Conservation (phyloP, 2,888 invertebrate genomes). For the Eucera pruinosa region DNA sequence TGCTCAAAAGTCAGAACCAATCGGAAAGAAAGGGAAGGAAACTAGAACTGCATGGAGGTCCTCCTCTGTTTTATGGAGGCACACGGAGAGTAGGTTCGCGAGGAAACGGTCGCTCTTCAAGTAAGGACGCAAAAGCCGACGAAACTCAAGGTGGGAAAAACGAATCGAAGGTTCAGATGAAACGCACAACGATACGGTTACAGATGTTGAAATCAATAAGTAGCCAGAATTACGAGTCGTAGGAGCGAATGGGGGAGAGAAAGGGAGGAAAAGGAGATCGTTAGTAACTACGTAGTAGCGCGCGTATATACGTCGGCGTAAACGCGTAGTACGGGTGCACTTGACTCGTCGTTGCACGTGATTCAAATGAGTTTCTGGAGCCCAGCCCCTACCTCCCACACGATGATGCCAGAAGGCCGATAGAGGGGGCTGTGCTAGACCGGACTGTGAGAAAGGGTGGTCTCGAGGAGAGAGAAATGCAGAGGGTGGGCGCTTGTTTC, state of each 20-base stretch:
- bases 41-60: neutral
- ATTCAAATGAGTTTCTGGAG: slow-evolving; percentile 74
- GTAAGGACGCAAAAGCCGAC: neutral
- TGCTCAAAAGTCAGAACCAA: too few species aligned
- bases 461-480: slow-evolving; percentile 26
- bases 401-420: slow-evolving; percentile 38
- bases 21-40: slow-evolving; percentile 27
- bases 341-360: slow-evolving; percentile 73
- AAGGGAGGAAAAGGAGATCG: slow-evolving; percentile 33
- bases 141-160: too few species aligned
- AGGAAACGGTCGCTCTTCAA: neutral
- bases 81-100: neutral
- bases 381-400: slow-evolving; percentile 44
- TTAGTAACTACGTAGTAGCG: slow-evolving; percentile 50
- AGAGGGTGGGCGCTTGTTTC: slow-evolving; percentile 56
- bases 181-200: slow-evolving; percentile 40
- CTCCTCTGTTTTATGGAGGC: too few species aligned
- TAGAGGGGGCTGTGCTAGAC: slow-evolving; percentile 43
- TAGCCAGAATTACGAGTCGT: slow-evolving; percentile 33
- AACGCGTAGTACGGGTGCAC: slow-evolving; percentile 67
- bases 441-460: slow-evolving; percentile 50
- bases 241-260: neutral
- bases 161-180: slow-evolving; percentile 11
- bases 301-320: slow-evolving; percentile 47
- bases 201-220: slow-evolving; percentile 52